Percentiles rank a stretch among this genome's conserved stretches.
phyloP scores from a whole-genome alignment of 2,113 vertebrate species.

The Colinus virginianus region DNA sequence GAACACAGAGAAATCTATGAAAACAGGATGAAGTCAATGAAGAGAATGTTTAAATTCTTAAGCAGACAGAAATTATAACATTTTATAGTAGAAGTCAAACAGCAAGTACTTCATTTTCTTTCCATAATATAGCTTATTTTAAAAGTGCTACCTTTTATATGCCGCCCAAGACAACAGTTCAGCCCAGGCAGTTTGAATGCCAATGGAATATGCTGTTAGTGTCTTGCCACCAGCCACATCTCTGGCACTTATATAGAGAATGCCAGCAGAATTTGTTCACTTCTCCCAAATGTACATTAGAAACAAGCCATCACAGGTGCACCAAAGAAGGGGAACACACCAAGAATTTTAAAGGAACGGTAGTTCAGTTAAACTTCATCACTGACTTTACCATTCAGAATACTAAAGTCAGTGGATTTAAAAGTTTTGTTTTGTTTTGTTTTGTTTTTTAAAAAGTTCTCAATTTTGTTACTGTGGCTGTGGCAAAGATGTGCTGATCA shows the following conservation, averaged over 20 bases:
- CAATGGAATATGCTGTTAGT: neutral
- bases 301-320: neutral
- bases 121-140: neutral
- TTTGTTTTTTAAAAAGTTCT: neutral
- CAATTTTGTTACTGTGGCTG: neutral
- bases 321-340: neutral
- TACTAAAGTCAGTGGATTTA: neutral
- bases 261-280: neutral
- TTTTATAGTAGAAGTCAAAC: neutral
- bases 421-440: neutral
- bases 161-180: no score
- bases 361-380: neutral
- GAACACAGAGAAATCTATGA: neutral
- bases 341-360: neutral
- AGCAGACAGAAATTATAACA: neutral
- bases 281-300: neutral
- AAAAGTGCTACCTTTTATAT: neutral
- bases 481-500: neutral
- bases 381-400: rapidly evolving
- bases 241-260: neutral
- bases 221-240: neutral
- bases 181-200: no score
- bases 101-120: neutral
- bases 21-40: neutral
- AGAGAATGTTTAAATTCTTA: neutral